phyloP scores from a whole-genome alignment of 1,140 invertebrate genomes.

The Neoseiulus cucumeris region DNA sequence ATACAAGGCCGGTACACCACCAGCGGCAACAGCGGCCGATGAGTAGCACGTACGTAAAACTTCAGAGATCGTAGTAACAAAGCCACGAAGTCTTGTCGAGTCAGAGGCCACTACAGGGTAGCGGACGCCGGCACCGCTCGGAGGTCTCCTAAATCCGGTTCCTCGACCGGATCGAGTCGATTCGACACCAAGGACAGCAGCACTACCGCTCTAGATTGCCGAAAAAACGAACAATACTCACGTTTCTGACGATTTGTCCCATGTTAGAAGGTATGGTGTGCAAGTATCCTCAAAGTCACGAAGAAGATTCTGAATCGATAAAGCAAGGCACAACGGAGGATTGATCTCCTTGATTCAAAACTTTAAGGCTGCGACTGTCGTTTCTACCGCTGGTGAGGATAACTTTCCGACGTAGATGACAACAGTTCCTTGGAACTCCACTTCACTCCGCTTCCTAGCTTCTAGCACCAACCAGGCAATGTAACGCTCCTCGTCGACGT shows the following conservation, averaged over 20 bases:
- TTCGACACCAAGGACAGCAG: too few species aligned
- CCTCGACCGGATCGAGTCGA: too few species aligned
- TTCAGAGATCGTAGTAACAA: too few species aligned
- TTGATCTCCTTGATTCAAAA: not conserved
- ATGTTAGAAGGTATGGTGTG: slow-evolving; percentile 9
- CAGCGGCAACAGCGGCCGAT: too few species aligned
- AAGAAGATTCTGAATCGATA: not conserved
- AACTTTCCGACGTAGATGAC: not conserved
- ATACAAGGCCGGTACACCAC: too few species aligned
- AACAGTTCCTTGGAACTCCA: not conserved
- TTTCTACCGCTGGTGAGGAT: not conserved
- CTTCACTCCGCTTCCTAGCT: too few species aligned
- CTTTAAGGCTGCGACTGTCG: not conserved
- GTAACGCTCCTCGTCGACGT: not conserved
- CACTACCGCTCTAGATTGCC: too few species aligned
- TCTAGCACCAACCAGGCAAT: not conserved
- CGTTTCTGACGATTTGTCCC: slow-evolving; percentile 10
- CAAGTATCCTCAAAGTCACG: not conserved
- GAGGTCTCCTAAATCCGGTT: too few species aligned
- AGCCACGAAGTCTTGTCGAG: too few species aligned
- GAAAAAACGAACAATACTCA: not conserved
- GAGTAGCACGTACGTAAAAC: too few species aligned
- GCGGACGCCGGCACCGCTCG: too few species aligned
- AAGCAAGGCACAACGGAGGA: not conserved
- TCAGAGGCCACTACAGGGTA: too few species aligned